Evolutionary conservation across 2,888 invertebrate species (phyloP), one percentile per base, ranked within the genome.

Genomic region (Ctena decussata): DNA sequence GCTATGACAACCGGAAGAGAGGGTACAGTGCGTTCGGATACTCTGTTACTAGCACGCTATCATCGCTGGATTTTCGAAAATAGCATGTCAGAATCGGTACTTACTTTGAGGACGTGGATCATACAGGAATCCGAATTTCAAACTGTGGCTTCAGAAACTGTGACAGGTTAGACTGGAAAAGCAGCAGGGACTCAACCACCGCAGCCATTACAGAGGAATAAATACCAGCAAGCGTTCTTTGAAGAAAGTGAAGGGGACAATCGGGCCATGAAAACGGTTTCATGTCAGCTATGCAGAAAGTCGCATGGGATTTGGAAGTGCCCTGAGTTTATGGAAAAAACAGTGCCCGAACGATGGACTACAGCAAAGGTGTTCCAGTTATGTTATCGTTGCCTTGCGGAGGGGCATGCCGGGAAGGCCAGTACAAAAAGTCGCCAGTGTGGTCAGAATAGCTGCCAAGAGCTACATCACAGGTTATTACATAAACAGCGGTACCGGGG

Each of bases 61-160:
- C 80, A 85, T 71, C 35, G 78, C 0, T 78, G 78, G 78, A 60
- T 85, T 32, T 80, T 44, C 32, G 84, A 85, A 49, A 81, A 78
- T 15, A 18, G 39, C 35, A 35, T 46, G 44, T 39, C 44, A 27
- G 80, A 77, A 32, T 74, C 77, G 15, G 84, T 84, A 24, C 41
- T 65, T 35, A 24, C 49, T 24, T 53, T 80, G 21, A n/a, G 57
- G n/a, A 60, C 69, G 11, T 80, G 73, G 80, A 37, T 81, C 5
- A 69, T 73, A 0, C 77, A 84, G 41, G 80, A 84, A 57, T 27
- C 80, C 15, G 80, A 84, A 80, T 81, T 77, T 49, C 39, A 65
- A 15, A 72, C 76, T 18, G 69, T 73, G 0, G 81, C 81, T 18
- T 8, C 41, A 21, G 85, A 85, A 39, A 78, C 69, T 5, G 24